Conservation (phyloP, 2,113 vertebrate genomes). For the Pelusios castaneus region DNA sequence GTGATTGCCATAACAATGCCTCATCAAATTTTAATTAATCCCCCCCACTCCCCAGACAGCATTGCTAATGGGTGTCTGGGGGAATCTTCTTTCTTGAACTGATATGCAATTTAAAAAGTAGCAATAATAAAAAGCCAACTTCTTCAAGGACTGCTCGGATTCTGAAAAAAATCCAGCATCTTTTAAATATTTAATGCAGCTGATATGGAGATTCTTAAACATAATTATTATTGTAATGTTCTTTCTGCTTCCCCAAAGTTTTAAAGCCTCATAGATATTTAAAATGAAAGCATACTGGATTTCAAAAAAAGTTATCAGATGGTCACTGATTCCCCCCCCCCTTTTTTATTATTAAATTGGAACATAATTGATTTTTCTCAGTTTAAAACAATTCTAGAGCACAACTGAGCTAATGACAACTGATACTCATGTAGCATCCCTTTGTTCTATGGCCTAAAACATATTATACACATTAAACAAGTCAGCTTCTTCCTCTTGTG, state of each 20-base stretch:
- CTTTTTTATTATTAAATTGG: not conserved
- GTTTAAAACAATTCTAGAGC: not conserved
- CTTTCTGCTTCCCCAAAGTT: not conserved
- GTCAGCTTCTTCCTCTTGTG: not conserved
- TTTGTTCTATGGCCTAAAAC: not conserved
- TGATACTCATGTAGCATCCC: not conserved
- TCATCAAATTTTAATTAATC: conserved; percentile 49
- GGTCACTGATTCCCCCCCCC: not conserved
- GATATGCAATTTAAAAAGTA: conserved; percentile 3
- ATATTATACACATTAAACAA: not conserved
- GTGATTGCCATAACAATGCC: not conserved
- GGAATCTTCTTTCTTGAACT: conserved; percentile 21
- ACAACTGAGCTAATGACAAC: not conserved
- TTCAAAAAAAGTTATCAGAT: not conserved
- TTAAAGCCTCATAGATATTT: not conserved
- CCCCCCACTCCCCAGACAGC: conserved; percentile 17
- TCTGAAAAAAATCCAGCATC: not conserved
- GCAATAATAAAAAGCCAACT: conserved; percentile 14
- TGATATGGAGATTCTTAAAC: not conserved
- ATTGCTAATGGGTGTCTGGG: rapidly evolving
- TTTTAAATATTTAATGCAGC: not conserved
- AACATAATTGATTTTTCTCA: not conserved
- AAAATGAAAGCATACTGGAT: not conserved
- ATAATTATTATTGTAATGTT: not conserved
- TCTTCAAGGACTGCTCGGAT: conserved; percentile 21